Conservation (phyloP, 1,140 invertebrate genomes). For the Drosophila willistoni region DNA sequence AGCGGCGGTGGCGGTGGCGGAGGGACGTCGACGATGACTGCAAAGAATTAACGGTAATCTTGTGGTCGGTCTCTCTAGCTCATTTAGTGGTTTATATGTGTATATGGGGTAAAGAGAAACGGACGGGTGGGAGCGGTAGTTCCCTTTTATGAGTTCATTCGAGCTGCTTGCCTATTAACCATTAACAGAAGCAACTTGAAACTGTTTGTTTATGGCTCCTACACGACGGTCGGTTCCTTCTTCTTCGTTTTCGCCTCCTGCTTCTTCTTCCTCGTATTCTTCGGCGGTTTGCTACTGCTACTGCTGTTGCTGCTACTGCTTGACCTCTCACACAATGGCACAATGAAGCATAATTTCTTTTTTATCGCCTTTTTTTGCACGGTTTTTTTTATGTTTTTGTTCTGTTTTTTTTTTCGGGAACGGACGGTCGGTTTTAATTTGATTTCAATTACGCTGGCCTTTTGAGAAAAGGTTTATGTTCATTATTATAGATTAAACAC, state of each 20-base stretch:
- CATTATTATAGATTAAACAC: constrained; percentile 41
- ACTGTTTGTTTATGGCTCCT: constrained; percentile 25
- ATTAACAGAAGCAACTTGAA: constrained; percentile 28
- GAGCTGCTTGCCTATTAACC: constrained; percentile 66
- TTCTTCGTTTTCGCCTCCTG: constrained; percentile 25
- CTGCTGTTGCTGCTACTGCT: constrained; percentile 23
- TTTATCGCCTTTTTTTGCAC: constrained; percentile 56
- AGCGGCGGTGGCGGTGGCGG: constrained; percentile 5
- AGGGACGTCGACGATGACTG: constrained; percentile 23
- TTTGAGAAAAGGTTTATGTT: constrained; percentile 36
- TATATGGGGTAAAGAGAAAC: neutral
- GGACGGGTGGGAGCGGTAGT: constrained; percentile 10
- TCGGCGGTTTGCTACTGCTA: constrained; percentile 16
- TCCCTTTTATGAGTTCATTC: constrained; percentile 76
- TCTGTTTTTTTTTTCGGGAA: constrained; percentile 33
- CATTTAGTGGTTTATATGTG: constrained; percentile 31
- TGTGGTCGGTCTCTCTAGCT: constrained; percentile 46
- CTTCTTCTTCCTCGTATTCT: constrained; percentile 33
- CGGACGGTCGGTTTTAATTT: constrained; percentile 66
- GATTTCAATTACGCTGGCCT: constrained; percentile 75
- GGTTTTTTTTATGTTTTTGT: constrained; percentile 43
- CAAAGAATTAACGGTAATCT: constrained; percentile 68
- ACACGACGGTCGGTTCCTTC: constrained; percentile 22
- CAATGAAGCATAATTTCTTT: constrained; percentile 79
- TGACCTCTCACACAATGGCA: constrained; percentile 70